A percentile compares a stretch with the other conserved stretches of the same genome.
These are phyloP conservation scores for Philonicus albiceps DNA, from an alignment of 2,888 invertebrate genomes.

Conservation along the genomic window DNA sequence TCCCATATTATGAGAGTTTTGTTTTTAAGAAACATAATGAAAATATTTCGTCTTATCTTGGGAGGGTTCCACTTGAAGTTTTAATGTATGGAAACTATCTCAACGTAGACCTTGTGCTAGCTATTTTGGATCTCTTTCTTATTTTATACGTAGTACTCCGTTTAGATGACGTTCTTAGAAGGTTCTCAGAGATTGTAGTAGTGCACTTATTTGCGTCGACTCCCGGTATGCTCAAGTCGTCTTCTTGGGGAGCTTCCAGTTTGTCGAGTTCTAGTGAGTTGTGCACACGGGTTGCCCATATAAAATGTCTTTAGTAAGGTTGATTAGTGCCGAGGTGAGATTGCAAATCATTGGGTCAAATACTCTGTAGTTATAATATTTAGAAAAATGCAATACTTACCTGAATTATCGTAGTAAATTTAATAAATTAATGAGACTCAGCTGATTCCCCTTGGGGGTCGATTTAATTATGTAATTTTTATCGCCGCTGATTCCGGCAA, in stretches of 20 bases:
- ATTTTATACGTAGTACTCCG: background rate
- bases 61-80: background rate
- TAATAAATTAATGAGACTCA: background rate
- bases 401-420: background rate
- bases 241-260: background rate
- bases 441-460: background rate
- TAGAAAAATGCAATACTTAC: background rate
- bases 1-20: background rate
- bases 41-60: background rate
- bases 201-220: background rate
- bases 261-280: background rate
- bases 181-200: background rate
- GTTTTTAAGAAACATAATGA: background rate
- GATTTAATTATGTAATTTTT: slow-evolving; percentile 8
- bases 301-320: slow-evolving; percentile 58
- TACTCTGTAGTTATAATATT: background rate
- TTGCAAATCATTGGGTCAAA: background rate
- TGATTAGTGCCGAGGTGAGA: slow-evolving; percentile 60
- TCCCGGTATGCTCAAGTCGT: background rate
- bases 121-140: background rate
- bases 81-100: background rate
- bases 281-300: slow-evolving; percentile 30
- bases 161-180: background rate
- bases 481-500: background rate
- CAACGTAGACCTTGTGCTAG: background rate